phyloP scores from a whole-genome alignment of 2,797 vertebrate genomes.

The Falco berigora region DNA sequence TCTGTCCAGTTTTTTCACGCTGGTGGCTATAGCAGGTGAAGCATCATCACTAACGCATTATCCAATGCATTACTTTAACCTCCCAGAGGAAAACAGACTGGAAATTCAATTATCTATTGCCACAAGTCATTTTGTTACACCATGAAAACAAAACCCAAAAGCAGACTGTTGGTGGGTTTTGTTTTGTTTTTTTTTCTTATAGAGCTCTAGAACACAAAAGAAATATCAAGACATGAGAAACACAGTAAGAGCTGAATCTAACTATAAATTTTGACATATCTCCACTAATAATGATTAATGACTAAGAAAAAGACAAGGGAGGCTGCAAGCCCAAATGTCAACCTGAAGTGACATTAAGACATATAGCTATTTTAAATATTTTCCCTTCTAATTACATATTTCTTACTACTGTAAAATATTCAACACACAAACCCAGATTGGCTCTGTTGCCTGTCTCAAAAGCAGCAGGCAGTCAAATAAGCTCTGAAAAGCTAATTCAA shows the following conservation, averaged over 20 bases:
- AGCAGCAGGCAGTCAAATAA: constrained; percentile 56
- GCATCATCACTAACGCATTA: background rate
- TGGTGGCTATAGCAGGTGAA: background rate
- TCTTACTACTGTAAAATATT: constrained; percentile 58
- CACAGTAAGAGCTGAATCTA: constrained; percentile 27
- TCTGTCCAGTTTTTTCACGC: background rate
- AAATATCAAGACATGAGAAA: constrained; percentile 42
- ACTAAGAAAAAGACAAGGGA: constrained; percentile 49
- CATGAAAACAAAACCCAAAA: constrained; percentile 14
- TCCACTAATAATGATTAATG: constrained; percentile 72
- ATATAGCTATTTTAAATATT: constrained; percentile 72
- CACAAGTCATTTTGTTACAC: background rate
- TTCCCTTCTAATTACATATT: constrained; percentile 72
- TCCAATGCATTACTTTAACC: background rate
- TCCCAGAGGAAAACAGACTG: constrained; percentile 12
- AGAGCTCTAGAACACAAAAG: background rate
- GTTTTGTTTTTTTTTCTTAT: background rate
- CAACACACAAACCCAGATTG: constrained; percentile 44
- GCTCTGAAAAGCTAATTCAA: constrained; percentile 63
- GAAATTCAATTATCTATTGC: constrained; percentile 40
- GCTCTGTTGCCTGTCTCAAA: constrained; percentile 30
- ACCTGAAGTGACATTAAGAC: constrained; percentile 56
- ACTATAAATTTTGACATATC: constrained; percentile 54
- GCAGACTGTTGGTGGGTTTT: background rate
- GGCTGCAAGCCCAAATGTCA: constrained; percentile 25